Base-by-base conservation (phyloP, 2,113 vertebrate genomes). In the Zosterops japonicus region DNA sequence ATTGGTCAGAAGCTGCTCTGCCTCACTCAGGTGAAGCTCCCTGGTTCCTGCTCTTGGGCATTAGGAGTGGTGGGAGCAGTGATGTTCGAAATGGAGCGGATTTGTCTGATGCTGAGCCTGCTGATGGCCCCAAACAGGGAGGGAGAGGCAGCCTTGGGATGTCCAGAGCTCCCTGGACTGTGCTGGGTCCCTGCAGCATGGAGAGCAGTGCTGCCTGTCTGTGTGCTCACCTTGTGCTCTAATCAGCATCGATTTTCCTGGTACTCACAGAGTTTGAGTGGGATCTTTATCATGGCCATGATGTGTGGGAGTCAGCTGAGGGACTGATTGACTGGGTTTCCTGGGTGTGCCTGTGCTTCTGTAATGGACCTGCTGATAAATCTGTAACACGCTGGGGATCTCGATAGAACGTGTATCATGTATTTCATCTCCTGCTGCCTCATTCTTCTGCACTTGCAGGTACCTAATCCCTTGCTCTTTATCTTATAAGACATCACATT, bases 41-140 rank as follows among this genome's bases (percentile, higher is more conserved):
- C 28, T 55, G 0, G 0, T 59, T 69, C 27, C n/a, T 78, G 42
- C 28, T n/a, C 1, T 0, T 2, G 7, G 67, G 23, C 7, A 1
- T 56, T 49, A 11, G 85, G 41, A 60, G 52, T 3, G 36, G 8
- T 44, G 35, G 11, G 59, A 77, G n/a, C 59, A 36, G 41, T 16
- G 5, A 0, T 12, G 29, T 5, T 74, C 52, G 93, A 83, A 85
- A 35, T 0, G 0, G 59, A 29, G 24, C 0, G 3, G 35, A 5
- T 93, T 60, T 59, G 21, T 36, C 14, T 53, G 52, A 11, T 2
- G 2, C 22, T 74, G 49, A 82, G 31, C 35, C 36, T 61, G n/a
- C 10, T 57, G 39, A 8, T 9, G 10, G 36, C 42, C 42, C 55
- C 3, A 1, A 0, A 17, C 0, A 0, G 31, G 14, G 46, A 50